Evolutionary conservation across 2,888 invertebrate genomes (phyloP).

Genomic region (Acleris holmiana): DNA sequence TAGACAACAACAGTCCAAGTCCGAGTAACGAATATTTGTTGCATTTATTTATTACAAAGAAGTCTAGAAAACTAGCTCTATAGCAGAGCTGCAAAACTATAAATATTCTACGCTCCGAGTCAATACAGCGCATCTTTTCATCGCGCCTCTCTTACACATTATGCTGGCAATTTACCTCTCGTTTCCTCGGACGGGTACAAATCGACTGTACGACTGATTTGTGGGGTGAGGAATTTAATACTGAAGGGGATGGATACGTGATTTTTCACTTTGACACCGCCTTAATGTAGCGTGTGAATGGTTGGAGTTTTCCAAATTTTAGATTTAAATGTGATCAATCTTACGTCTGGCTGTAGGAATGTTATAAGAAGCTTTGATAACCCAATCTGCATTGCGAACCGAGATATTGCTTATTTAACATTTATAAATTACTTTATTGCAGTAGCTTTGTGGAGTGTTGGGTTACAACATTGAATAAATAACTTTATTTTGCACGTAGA

Average conservation of each 20-base stretch:
- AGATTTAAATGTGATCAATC: not conserved
- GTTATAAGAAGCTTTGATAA: not conserved
- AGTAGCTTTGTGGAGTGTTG: too few relatives aligned
- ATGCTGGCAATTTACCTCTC: conserved; percentile 14
- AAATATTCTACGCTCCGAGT: not conserved
- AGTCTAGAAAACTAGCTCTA: too few relatives aligned
- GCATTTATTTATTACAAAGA: too few relatives aligned
- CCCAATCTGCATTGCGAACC: not conserved
- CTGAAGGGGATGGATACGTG: conserved; percentile 30
- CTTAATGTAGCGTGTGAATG: conserved; percentile 16
- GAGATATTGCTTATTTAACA: too few relatives aligned
- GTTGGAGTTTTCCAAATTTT: conserved; percentile 7
- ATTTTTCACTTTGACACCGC: conserved; percentile 35
- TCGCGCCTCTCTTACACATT: conserved; percentile 7
- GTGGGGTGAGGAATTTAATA: conserved; percentile 25
- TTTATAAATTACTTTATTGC: too few relatives aligned
- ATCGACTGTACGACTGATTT: conserved; percentile 28
- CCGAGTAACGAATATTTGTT: too few relatives aligned
- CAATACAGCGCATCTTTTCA: not conserved
- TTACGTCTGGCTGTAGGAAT: not conserved
- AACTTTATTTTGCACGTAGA: too few relatives aligned
- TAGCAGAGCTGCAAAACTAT: too few relatives aligned
- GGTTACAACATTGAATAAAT: too few relatives aligned
- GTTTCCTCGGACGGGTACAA: conserved; percentile 27
- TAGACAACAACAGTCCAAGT: too few relatives aligned